Percentiles rank a stretch among this genome's conserved stretches.
These are phyloP conservation scores for Pocillopora meandrina DNA, from an alignment of 92 coral and sea anemone species.

Conservation along the genomic window DNA sequence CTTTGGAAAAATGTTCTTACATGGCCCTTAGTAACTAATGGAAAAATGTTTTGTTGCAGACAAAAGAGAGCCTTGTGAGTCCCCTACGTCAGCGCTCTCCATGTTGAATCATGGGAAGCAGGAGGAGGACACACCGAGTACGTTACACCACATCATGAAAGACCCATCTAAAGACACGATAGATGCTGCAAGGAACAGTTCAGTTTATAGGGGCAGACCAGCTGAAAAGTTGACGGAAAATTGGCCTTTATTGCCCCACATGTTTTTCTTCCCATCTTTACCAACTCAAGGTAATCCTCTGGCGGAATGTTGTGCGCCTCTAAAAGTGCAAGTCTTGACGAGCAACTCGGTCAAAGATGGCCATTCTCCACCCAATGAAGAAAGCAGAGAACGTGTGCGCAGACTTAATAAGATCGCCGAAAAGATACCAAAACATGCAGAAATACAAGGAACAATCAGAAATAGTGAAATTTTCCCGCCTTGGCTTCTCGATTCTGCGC, in stretches of 20 bases:
- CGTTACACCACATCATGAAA: slow-evolving; percentile 1
- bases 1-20: background rate
- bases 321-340: background rate
- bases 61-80: background rate
- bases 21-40: background rate
- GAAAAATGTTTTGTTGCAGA: background rate
- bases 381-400: background rate
- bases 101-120: slow-evolving; percentile 4
- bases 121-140: slow-evolving; percentile 9
- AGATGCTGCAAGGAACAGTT: background rate
- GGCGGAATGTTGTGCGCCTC: background rate
- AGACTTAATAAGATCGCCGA: background rate
- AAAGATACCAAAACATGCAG: background rate
- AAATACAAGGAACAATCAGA: background rate
- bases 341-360: background rate
- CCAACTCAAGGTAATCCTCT: slow-evolving; percentile 5
- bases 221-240: background rate
- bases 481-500: background rate
- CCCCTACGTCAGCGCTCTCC: background rate
- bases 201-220: background rate
- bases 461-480: background rate
- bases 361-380: background rate
- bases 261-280: slow-evolving; percentile 31
- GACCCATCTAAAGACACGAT: background rate
- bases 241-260: slow-evolving; percentile 4